Conservation (phyloP, 2,888 invertebrate species). For the Erebia ligea region DNA sequence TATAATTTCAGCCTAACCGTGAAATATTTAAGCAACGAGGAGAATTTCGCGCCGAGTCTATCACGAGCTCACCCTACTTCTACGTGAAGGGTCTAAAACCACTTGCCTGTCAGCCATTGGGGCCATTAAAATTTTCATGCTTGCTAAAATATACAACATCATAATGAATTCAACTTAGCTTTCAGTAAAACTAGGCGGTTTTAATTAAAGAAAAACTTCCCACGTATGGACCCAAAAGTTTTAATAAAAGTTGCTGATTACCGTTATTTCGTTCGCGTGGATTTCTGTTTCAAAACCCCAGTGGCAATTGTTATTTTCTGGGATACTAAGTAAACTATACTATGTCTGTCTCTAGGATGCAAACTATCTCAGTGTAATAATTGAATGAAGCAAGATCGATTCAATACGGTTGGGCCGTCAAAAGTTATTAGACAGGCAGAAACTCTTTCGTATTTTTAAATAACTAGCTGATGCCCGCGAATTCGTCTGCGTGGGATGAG, state of each 20-base stretch:
- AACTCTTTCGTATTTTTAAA: no score
- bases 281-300: no score
- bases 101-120: slow-evolving; percentile 35
- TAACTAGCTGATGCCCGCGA: no score
- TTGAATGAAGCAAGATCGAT: no score
- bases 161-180: slow-evolving; percentile 33
- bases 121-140: slow-evolving; percentile 40
- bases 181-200: slow-evolving; percentile 21
- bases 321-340: no score
- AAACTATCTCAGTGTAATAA: no score
- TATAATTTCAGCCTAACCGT: slow-evolving; percentile 29
- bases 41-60: slow-evolving; percentile 43
- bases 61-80: slow-evolving; percentile 47
- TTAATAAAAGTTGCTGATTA: not conserved
- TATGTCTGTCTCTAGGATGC: no score
- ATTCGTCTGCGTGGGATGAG: no score
- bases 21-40: slow-evolving; percentile 43
- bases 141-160: slow-evolving; percentile 36
- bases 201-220: slow-evolving; percentile 1
- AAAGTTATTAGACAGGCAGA: no score
- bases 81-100: slow-evolving; percentile 40
- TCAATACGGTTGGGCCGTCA: no score
- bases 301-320: no score
- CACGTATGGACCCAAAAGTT: not conserved
- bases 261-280: no score